Conservation (phyloP, 2,113 vertebrate species). For the Dromas ardeola region DNA sequence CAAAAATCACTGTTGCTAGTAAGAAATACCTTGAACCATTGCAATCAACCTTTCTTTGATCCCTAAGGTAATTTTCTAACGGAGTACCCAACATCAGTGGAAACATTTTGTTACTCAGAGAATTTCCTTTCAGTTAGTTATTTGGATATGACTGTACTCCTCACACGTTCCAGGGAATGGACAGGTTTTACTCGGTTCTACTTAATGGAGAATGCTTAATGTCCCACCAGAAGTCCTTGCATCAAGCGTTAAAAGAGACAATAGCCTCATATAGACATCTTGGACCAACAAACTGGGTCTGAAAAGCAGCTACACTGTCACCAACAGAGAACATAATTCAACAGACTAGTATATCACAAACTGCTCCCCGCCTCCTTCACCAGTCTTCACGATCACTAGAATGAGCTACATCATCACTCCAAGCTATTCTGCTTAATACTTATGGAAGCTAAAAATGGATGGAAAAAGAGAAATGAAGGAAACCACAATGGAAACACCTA, state of each 20-base stretch:
- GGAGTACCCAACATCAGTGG: neutral
- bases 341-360: neutral
- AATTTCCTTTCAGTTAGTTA: neutral
- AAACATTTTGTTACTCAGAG: neutral
- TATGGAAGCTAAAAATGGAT: neutral
- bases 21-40: neutral
- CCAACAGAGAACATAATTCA: neutral
- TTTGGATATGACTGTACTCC: neutral
- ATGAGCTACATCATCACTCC: neutral
- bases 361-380: neutral
- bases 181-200: neutral
- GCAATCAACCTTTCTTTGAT: neutral
- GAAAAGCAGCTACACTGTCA: neutral
- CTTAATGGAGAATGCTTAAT: neutral
- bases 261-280: neutral
- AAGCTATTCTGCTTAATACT: neutral
- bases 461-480: neutral
- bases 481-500: neutral
- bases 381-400: neutral
- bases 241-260: neutral
- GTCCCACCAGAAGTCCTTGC: neutral
- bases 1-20: neutral
- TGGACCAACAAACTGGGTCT: neutral
- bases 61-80: neutral
- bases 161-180: neutral